phyloP scores from a whole-genome alignment of 2,888 invertebrate species.

The Lepidochitona cinerea region DNA sequence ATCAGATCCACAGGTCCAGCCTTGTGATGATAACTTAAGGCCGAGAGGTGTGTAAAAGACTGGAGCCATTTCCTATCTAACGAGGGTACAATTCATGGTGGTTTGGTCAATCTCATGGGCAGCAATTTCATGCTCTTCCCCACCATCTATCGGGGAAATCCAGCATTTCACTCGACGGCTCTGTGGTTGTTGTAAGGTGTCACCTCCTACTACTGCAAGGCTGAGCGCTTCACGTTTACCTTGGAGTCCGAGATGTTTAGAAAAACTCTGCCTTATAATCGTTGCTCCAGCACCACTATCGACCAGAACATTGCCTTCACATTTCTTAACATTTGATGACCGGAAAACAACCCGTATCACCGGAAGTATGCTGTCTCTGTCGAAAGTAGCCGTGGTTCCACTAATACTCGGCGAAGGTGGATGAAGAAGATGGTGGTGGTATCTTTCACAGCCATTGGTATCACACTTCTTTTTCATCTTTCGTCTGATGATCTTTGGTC shows the following conservation, averaged over 20 bases:
- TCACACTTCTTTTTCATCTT: neutral
- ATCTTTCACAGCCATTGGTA: too few relatives aligned
- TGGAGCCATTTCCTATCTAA: conserved; percentile 6
- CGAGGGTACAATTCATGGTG: conserved; percentile 7
- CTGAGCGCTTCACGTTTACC: conserved; percentile 4
- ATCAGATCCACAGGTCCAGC: conserved; percentile 12
- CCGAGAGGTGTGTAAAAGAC: neutral
- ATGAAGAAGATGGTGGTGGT: conserved; percentile 13
- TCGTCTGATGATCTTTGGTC: neutral
- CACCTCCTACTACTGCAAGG: conserved; percentile 2
- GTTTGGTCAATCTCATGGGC: conserved; percentile 19
- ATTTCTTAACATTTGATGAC: conserved; percentile 8
- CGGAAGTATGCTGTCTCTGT: too few relatives aligned
- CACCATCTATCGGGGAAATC: conserved; percentile 2
- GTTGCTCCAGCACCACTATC: conserved; percentile 17
- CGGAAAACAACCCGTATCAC: conserved; percentile 8
- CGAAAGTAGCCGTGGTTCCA: neutral
- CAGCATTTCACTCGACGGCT: conserved; percentile 8
- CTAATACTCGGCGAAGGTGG: neutral
- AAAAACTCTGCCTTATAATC: conserved; percentile 14
- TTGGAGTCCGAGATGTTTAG: conserved; percentile 14
- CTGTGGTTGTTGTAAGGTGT: neutral
- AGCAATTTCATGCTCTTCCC: conserved; percentile 12
- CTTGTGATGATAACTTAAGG: conserved; percentile 1
- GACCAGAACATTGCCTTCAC: conserved; percentile 13